Conservation (phyloP, 2,888 invertebrate species). For the Cephonodes hylas region DNA sequence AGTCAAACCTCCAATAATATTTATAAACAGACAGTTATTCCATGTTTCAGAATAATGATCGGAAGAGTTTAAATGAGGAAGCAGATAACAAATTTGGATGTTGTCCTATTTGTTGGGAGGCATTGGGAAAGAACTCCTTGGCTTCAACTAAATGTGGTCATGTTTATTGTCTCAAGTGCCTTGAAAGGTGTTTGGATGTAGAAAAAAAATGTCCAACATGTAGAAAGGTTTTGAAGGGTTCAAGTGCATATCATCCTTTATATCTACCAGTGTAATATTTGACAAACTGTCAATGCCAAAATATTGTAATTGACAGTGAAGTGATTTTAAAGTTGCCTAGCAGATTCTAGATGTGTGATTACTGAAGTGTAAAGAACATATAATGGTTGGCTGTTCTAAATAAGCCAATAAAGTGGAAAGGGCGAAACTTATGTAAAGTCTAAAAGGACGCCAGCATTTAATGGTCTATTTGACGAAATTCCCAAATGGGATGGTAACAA, state of each 20-base stretch:
- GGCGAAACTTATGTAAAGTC: too few relatives aligned
- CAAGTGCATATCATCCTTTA: constrained; percentile 48
- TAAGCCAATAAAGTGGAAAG: too few relatives aligned
- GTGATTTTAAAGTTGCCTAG: too few relatives aligned
- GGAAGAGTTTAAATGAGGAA: background rate
- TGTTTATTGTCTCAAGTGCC: constrained; percentile 54
- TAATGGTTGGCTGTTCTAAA: too few relatives aligned
- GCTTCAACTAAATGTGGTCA: constrained; percentile 67
- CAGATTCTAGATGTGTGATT: too few relatives aligned
- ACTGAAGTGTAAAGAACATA: too few relatives aligned
- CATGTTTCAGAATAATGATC: background rate
- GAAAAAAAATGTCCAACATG: constrained; percentile 59
- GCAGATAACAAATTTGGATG: constrained; percentile 33
- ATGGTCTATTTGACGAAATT: too few relatives aligned
- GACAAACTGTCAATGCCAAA: constrained; percentile 9
- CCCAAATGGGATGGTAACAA: too few relatives aligned
- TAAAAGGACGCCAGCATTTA: too few relatives aligned
- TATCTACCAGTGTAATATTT: constrained; percentile 8
- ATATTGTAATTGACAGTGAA: too few relatives aligned
- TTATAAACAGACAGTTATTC: background rate
- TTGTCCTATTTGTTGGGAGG: constrained; percentile 62
- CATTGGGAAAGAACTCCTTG: constrained; percentile 48
- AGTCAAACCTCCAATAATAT: background rate
- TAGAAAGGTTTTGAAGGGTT: constrained; percentile 41
- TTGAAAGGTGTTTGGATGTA: constrained; percentile 37